Evolutionary conservation across 2,113 vertebrate species (phyloP).

Genomic region (Hippocampus mohnikei): DNA sequence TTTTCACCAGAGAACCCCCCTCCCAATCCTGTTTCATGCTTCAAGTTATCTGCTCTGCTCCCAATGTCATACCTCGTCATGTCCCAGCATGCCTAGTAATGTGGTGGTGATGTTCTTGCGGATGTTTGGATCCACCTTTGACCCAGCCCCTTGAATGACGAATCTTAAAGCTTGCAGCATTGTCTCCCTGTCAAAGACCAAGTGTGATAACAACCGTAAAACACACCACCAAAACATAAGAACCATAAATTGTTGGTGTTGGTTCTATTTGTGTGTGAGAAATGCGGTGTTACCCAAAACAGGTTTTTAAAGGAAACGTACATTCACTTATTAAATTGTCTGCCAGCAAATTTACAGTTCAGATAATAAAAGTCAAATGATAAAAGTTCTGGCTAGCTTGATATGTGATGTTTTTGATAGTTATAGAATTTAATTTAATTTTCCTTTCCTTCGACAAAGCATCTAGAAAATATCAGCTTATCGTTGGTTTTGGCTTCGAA

Average conservation of each 20-base stretch:
- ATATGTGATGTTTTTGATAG: not conserved
- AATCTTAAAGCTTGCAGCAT: slow-evolving; percentile 95
- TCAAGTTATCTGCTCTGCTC: slow-evolving; percentile 7
- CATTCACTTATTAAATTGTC: not conserved
- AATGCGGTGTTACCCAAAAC: not conserved
- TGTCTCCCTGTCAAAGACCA: slow-evolving; percentile 79
- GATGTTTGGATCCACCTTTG: slow-evolving; percentile 87
- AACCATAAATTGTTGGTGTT: not conserved
- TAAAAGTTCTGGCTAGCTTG: too few relatives aligned
- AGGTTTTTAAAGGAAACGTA: not conserved
- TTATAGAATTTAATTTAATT: not conserved
- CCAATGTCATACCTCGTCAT: slow-evolving; percentile 84
- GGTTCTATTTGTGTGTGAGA: not conserved
- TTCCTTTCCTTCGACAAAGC: not conserved
- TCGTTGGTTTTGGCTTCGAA: too few relatives aligned
- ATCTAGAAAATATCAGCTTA: too few relatives aligned
- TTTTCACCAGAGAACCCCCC: not conserved
- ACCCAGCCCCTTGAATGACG: slow-evolving; percentile 91
- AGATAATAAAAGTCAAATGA: too few relatives aligned
- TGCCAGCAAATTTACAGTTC: too few relatives aligned
- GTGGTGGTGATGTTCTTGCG: slow-evolving; percentile 84
- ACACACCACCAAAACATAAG: not conserved
- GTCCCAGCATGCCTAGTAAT: slow-evolving; percentile 93
- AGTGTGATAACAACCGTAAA: not conserved
- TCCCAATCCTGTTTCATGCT: not conserved